Percentiles rank a stretch among this genome's conserved stretches.
These are phyloP conservation scores for Tokudaia muenninki DNA, from an alignment of 2,797 vertebrate genomes.

Conservation along the genomic window DNA sequence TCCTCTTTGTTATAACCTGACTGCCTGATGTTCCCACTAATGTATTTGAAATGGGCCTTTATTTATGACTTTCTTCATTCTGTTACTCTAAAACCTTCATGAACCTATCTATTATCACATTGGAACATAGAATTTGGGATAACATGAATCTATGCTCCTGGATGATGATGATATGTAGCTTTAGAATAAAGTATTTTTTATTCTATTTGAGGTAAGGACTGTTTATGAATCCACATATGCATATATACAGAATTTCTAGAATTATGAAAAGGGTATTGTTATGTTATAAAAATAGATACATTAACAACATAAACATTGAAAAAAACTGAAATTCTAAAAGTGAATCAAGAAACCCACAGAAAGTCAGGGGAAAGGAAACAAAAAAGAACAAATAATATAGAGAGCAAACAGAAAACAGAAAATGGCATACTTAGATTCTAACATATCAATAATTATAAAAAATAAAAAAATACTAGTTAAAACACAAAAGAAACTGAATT, in stretches of 20 bases:
- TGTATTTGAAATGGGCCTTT: neutral
- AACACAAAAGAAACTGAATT: neutral
- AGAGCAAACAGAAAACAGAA: neutral
- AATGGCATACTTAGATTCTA: neutral
- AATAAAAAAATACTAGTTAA: constrained; percentile 48
- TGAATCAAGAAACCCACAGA: neutral
- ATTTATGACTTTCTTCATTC: neutral
- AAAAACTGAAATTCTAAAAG: neutral
- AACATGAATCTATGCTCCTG: neutral
- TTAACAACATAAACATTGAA: neutral
- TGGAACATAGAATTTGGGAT: neutral
- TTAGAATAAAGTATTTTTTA: neutral
- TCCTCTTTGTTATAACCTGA: neutral
- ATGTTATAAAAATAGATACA: neutral
- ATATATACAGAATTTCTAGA: neutral
- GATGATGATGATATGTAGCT: neutral
- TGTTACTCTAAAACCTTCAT: neutral
- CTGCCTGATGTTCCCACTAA: neutral
- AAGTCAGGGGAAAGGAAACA: neutral
- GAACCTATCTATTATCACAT: too few relatives aligned
- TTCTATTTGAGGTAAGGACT: neutral
- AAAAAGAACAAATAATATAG: neutral
- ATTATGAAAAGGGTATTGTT: neutral
- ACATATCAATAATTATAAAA: neutral
- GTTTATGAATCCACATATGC: neutral